These are phyloP conservation scores for Rhinophrynus dorsalis DNA, from an alignment of 2,797 vertebrate genomes.

Conservation along the genomic window DNA sequence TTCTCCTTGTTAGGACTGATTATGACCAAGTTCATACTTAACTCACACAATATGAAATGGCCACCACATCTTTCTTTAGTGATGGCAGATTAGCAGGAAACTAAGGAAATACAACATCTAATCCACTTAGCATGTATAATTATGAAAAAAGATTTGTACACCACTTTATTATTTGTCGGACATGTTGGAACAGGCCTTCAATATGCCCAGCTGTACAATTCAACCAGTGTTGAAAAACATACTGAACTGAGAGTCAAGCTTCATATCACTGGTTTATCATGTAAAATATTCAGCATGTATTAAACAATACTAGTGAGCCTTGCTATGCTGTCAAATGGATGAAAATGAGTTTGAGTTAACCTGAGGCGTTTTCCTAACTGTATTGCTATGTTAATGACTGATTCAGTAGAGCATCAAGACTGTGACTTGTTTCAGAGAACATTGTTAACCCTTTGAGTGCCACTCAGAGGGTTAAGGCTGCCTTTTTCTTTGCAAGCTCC, in stretches of 20 bases:
- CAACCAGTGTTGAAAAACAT: constrained; percentile 15
- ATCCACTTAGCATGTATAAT: constrained; percentile 46
- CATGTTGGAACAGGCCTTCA: constrained; percentile 41
- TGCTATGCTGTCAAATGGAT: constrained; percentile 2
- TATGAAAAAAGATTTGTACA: constrained; percentile 45
- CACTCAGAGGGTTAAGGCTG: no score
- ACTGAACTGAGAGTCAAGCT: not conserved
- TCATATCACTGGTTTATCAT: constrained; percentile 26
- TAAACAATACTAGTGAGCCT: constrained; percentile 15
- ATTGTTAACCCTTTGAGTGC: no score
- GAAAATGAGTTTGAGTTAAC: not conserved
- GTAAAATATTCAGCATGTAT: constrained; percentile 18
- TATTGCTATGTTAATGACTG: not conserved
- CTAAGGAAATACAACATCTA: constrained; percentile 44
- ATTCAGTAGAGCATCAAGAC: not conserved
- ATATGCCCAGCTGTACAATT: constrained; percentile 14
- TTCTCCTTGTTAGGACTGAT: not conserved
- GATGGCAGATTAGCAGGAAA: constrained; percentile 33
- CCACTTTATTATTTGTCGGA: constrained; percentile 36
- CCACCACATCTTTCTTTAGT: constrained; percentile 12
- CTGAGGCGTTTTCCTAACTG: not conserved
- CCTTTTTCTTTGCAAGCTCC: no score
- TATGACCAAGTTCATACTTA: not conserved
- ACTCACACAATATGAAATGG: constrained; percentile 18
- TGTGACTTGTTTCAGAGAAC: no score